A percentile compares a stretch with the other conserved stretches of the same genome.
Conservation (phyloP, 2,113 vertebrate species). For the Dipodomys stephensi region DNA sequence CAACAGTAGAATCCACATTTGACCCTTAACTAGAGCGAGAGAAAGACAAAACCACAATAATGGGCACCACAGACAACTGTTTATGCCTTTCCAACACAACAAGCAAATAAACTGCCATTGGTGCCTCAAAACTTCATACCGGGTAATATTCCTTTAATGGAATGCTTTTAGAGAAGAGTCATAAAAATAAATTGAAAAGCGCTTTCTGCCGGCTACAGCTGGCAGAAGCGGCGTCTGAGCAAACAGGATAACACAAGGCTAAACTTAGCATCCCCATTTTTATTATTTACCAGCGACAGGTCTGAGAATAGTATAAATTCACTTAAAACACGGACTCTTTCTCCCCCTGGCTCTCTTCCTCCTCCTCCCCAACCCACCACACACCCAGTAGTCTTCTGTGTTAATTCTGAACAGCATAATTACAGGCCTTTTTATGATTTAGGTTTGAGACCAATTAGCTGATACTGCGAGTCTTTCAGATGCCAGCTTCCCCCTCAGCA, state of each 20-base stretch:
- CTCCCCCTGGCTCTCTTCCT: neutral
- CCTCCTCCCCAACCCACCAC: neutral
- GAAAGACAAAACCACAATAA: constrained; percentile 47
- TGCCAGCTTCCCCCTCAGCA: constrained; percentile 43
- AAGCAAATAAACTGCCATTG: constrained; percentile 83
- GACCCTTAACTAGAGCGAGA: constrained; percentile 60
- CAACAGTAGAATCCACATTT: neutral
- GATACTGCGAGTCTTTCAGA: constrained; percentile 63
- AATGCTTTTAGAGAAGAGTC: constrained; percentile 89
- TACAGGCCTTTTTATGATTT: constrained; percentile 85
- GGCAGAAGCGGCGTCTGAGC: constrained; percentile 83
- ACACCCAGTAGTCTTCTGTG: constrained; percentile 65
- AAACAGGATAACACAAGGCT: constrained; percentile 84
- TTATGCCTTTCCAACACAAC: constrained; percentile 83
- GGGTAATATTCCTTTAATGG: constrained; percentile 87
- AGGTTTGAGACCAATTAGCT: constrained; percentile 83
- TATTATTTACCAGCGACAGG: constrained; percentile 81
- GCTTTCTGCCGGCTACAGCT: constrained; percentile 85
- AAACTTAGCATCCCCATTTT: constrained; percentile 79
- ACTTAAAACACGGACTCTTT: constrained; percentile 80
- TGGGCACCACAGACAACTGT: constrained; percentile 64
- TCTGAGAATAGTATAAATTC: constrained; percentile 83
- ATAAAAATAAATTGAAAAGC: constrained; percentile 90
- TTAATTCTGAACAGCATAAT: constrained; percentile 83
- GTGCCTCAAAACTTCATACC: constrained; percentile 82